Percentiles rank a stretch among this genome's conserved stretches.
phyloP scores from a whole-genome alignment of 2,797 vertebrate genomes.

The Thaleichthys pacificus region DNA sequence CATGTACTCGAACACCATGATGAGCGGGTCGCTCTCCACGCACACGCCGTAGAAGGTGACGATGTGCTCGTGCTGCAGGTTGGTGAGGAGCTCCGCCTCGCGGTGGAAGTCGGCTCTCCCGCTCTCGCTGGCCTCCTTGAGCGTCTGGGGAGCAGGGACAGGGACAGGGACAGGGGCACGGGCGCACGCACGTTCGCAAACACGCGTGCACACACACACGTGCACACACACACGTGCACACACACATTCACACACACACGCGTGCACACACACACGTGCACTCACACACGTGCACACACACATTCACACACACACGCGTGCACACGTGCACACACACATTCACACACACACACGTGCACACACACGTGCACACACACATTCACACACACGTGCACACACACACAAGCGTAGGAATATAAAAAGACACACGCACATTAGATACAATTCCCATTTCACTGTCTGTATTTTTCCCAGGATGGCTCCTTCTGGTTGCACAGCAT shows the following conservation, averaged over 20 bases:
- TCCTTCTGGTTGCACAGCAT: background rate
- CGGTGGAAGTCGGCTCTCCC: slow-evolving; percentile 96
- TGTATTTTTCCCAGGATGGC: too few species aligned
- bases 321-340: too few species aligned
- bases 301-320: background rate
- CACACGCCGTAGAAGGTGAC: slow-evolving; percentile 98
- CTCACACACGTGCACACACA: background rate
- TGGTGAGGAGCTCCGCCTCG: slow-evolving; percentile 95
- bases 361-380: background rate
- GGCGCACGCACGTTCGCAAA: slow-evolving; percentile 6
- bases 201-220: background rate
- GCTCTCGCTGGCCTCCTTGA: slow-evolving; percentile 97
- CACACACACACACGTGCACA: slow-evolving; percentile 11
- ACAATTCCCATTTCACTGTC: background rate
- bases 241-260: slow-evolving; percentile 6
- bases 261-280: slow-evolving; percentile 8
- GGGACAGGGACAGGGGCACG: background rate
- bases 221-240: background rate
- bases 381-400: slow-evolving; percentile 3
- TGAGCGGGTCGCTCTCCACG: slow-evolving; percentile 95
- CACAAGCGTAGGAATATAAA: background rate
- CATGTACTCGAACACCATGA: slow-evolving; percentile 99
- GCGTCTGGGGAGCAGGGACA: slow-evolving; percentile 74
- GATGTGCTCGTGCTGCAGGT: slow-evolving; percentile 96
- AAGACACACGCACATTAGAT: background rate